A percentile compares a stretch with the other conserved stretches of the same genome.
Conservation (phyloP, 1,140 invertebrate species). For the Aethina tumida region DNA sequence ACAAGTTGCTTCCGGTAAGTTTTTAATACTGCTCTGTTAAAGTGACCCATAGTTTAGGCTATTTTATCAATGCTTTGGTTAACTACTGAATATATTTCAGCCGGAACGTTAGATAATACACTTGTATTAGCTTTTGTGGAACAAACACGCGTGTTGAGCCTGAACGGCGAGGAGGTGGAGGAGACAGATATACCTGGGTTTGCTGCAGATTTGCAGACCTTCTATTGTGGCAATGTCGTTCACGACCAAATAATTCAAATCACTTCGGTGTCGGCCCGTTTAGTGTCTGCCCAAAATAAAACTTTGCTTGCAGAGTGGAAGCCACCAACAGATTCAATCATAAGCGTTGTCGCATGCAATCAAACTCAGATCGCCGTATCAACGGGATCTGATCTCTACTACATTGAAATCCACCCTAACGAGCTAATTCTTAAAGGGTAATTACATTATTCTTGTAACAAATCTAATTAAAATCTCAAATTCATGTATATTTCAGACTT, state of each 20-base stretch:
- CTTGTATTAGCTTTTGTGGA: conserved; percentile 90
- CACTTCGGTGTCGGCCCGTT: conserved; percentile 59
- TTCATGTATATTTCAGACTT: conserved; percentile 36
- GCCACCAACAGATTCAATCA: conserved; percentile 60
- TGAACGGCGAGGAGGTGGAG: conserved; percentile 93
- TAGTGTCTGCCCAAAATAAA: conserved; percentile 58
- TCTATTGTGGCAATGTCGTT: conserved; percentile 84
- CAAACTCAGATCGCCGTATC: conserved; percentile 76
- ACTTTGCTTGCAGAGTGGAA: conserved; percentile 68
- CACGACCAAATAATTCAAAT: conserved; percentile 67
- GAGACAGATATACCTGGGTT: conserved; percentile 90
- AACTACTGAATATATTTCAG: conserved; percentile 33
- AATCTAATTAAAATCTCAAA: neutral
- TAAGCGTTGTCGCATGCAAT: conserved; percentile 86
- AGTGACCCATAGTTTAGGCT: neutral
- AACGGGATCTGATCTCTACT: conserved; percentile 79
- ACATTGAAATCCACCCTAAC: conserved; percentile 68
- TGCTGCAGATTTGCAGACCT: conserved; percentile 82
- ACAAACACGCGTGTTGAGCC: conserved; percentile 77
- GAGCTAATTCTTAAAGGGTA: conserved; percentile 55
- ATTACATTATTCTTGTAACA: conserved; percentile 14
- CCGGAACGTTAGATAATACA: conserved; percentile 68
- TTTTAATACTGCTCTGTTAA: neutral
- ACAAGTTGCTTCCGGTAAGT: conserved; percentile 53
- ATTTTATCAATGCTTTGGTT: neutral